Conservation (phyloP, 2,113 vertebrate genomes). For the Urocynchramus pylzowi region DNA sequence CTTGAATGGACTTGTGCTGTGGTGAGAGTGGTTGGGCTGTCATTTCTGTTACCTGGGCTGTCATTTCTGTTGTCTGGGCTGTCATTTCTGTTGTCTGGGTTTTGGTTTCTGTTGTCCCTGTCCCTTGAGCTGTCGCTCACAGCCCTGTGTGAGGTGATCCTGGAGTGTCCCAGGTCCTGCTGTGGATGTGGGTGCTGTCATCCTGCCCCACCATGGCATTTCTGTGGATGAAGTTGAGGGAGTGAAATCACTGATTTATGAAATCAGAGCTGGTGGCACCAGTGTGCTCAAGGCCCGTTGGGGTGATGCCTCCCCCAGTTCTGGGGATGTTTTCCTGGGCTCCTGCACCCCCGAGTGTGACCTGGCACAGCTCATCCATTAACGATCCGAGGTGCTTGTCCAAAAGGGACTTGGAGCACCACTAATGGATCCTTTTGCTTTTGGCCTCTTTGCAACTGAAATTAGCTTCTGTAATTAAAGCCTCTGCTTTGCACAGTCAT, state of each 20-base stretch:
- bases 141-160: rapidly evolving
- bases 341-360: not conserved
- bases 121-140: not conserved
- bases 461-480: slow-evolving; percentile 71
- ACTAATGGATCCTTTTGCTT: slow-evolving; percentile 67
- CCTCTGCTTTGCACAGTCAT: slow-evolving; percentile 62
- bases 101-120: not conserved
- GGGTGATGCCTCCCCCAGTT: not conserved
- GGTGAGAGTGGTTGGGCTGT: not conserved
- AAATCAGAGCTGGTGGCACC: not conserved
- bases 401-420: slow-evolving; percentile 24
- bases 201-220: not conserved
- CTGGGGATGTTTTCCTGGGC: not conserved
- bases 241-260: not conserved
- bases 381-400: slow-evolving; percentile 12
- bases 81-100: not conserved
- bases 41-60: not conserved
- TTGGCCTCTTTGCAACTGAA: slow-evolving; percentile 58
- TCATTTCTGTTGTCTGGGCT: not conserved
- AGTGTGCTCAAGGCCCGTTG: not conserved
- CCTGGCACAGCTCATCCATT: slow-evolving; percentile 49
- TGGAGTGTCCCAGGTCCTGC: not conserved
- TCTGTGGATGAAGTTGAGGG: not conserved
- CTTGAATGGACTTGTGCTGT: not conserved
- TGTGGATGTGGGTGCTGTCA: not conserved